Conservation (phyloP, 2,888 invertebrate species). For the Cryptocephalus moraei region DNA sequence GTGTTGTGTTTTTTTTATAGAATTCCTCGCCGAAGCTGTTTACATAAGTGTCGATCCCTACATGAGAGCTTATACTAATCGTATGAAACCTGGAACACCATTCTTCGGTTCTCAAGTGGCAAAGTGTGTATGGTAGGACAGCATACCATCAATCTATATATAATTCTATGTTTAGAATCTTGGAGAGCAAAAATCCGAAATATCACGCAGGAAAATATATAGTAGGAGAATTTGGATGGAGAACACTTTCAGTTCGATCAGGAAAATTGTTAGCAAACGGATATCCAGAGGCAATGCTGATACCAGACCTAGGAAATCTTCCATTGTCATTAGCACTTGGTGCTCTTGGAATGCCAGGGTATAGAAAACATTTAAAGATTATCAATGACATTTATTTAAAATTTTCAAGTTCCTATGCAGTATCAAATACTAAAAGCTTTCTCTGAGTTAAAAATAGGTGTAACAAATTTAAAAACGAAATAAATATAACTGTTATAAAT, state of each 20-base stretch:
- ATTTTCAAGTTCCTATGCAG: background rate
- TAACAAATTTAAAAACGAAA: too few relatives aligned
- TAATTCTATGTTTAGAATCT: conserved; percentile 41
- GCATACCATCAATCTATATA: background rate
- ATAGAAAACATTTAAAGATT: conserved; percentile 9
- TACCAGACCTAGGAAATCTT: conserved; percentile 50
- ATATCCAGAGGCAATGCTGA: conserved; percentile 39
- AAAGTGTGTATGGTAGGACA: conserved; percentile 39
- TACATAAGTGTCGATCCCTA: conserved; percentile 66
- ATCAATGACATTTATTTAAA: background rate
- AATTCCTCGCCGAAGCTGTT: conserved; percentile 56
- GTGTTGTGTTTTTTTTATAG: conserved; percentile 36
- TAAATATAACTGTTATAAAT: background rate
- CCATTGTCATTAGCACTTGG: conserved; percentile 55
- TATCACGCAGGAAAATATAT: conserved; percentile 56
- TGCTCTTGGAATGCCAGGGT: conserved; percentile 64
- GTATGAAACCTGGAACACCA: conserved; percentile 45
- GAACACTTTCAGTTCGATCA: conserved; percentile 46
- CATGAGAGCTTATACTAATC: conserved; percentile 50
- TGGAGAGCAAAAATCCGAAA: conserved; percentile 53
- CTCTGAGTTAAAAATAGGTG: too few relatives aligned
- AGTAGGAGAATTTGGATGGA: conserved; percentile 59
- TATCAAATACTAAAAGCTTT: background rate
- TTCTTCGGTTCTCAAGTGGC: conserved; percentile 66
- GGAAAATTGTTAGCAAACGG: conserved; percentile 43